Evolutionary conservation across 2,888 invertebrate species (phyloP).

Genomic region (Unio pictorum): DNA sequence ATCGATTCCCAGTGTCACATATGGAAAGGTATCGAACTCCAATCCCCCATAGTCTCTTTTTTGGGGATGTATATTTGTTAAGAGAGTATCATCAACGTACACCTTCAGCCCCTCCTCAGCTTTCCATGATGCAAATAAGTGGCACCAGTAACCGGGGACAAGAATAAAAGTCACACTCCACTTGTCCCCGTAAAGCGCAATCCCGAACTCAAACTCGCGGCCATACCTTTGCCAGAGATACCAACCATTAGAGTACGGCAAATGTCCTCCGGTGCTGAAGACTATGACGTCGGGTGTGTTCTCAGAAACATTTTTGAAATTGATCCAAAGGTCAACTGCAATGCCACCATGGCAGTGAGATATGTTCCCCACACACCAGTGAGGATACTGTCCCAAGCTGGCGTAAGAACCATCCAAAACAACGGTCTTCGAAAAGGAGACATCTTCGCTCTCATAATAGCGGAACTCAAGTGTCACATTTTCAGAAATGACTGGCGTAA

Average conservation of each 20-base stretch:
- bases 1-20: conserved; percentile 38
- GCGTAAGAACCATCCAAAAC: conserved; percentile 41
- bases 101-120: conserved; percentile 39
- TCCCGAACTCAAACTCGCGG: conserved; percentile 62
- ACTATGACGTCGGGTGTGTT: conserved; percentile 39
- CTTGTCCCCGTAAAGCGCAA: conserved; percentile 33
- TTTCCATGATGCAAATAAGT: conserved; percentile 49
- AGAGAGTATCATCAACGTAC: conserved; percentile 50
- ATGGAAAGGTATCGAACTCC: conserved; percentile 30
- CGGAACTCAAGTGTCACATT: too few species aligned
- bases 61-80: conserved; percentile 12
- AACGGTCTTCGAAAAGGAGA: conserved; percentile 1
- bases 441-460: too few species aligned
- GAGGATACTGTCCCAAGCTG: conserved; percentile 55
- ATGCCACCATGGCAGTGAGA: conserved; percentile 56
- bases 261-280: conserved; percentile 62
- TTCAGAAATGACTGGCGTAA: too few species aligned
- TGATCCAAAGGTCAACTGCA: conserved; percentile 52
- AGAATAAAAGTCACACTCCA: conserved; percentile 56
- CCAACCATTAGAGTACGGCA: conserved; percentile 57
- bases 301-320: conserved; percentile 33
- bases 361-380: conserved; percentile 67
- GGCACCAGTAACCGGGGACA: conserved; percentile 32
- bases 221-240: conserved; percentile 57
- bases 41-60: conserved; percentile 20